phyloP scores from a whole-genome alignment of 1,140 invertebrate species.

The Neodiprion fabricii region DNA sequence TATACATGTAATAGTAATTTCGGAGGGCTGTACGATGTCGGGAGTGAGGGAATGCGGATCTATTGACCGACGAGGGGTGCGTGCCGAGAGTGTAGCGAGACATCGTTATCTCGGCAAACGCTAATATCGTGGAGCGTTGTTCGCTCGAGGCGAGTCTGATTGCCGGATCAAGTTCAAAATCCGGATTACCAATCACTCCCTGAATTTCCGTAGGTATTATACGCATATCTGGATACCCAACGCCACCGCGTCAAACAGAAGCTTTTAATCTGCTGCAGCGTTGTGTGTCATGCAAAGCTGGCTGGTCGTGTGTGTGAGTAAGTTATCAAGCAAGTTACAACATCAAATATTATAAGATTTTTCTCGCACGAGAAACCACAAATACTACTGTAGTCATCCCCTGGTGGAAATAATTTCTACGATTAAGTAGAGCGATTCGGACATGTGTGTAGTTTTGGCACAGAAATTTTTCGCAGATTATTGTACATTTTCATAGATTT shows the following conservation, averaged over 20 bases:
- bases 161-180: constrained; percentile 33
- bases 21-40: neutral
- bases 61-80: constrained; percentile 8
- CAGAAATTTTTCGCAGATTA: too few relatives aligned
- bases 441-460: too few relatives aligned
- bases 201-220: constrained; percentile 23
- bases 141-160: constrained; percentile 33
- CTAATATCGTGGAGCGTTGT: constrained; percentile 26
- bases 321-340: neutral
- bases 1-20: neutral
- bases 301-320: neutral
- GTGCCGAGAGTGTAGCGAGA: neutral
- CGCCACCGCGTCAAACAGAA: constrained; percentile 10
- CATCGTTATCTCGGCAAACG: constrained; percentile 5
- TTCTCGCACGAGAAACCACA: too few relatives aligned
- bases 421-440: too few relatives aligned
- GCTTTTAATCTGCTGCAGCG: neutral
- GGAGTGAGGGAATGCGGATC: constrained; percentile 13
- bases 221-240: constrained; percentile 21
- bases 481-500: too few relatives aligned
- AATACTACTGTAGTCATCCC: too few relatives aligned
- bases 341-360: neutral
- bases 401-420: too few relatives aligned
- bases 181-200: constrained; percentile 35
- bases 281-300: too few relatives aligned